Conservation (phyloP, 2,113 vertebrate genomes). For the Neotragus moschatus region DNA sequence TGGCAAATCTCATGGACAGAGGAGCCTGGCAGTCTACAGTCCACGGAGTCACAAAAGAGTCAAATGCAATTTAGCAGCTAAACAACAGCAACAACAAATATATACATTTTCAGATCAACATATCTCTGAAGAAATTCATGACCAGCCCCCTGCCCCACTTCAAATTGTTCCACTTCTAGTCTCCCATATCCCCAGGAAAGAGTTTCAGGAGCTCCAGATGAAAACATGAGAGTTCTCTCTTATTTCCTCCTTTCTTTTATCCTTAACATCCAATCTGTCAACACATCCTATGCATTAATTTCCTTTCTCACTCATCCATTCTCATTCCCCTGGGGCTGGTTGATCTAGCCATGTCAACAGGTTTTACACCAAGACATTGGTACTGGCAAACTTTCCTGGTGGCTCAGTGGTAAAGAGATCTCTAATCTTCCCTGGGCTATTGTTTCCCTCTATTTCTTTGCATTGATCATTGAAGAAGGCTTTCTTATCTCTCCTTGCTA, state of each 20-base stretch:
- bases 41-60: not conserved
- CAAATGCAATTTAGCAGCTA: not conserved
- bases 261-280: not conserved
- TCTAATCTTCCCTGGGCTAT: not conserved
- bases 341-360: too few relatives aligned
- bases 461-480: not conserved
- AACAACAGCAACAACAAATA: not conserved
- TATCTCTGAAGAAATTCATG: not conserved
- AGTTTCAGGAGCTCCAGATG: not conserved
- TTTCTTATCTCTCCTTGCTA: not conserved
- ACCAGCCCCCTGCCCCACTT: not conserved
- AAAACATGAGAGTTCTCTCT: not conserved
- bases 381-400: not conserved
- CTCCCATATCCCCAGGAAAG: not conserved
- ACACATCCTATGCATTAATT: not conserved
- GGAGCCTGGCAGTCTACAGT: not conserved
- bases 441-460: not conserved
- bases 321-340: not conserved
- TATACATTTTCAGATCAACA: not conserved
- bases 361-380: not conserved
- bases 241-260: not conserved
- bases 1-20: not conserved
- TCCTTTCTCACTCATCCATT: not conserved
- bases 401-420: not conserved
- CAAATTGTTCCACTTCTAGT: not conserved